Conservation (phyloP, 2,888 invertebrate genomes). For the Mechanitis mazaeus region DNA sequence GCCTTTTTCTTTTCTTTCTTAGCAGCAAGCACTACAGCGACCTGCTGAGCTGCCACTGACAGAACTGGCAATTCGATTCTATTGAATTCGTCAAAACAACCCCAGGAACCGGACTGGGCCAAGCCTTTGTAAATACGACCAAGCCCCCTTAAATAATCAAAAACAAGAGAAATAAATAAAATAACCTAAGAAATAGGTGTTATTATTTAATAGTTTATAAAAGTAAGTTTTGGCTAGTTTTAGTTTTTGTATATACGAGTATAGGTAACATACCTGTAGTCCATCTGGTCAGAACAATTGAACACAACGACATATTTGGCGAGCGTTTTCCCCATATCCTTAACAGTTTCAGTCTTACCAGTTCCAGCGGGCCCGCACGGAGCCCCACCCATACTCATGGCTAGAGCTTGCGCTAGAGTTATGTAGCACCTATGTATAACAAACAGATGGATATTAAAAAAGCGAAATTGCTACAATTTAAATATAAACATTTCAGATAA, state of each 20-base stretch:
- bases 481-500: neutral
- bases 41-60: conserved; percentile 95
- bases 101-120: conserved; percentile 97
- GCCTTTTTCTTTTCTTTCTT: conserved; percentile 95
- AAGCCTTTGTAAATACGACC: conserved; percentile 97
- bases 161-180: neutral
- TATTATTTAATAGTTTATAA: too few species aligned
- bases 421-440: conserved; percentile 89
- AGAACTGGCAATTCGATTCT: conserved; percentile 93
- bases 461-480: neutral
- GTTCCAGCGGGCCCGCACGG: conserved; percentile 99
- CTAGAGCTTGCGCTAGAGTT: conserved; percentile 95
- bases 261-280: conserved; percentile 80
- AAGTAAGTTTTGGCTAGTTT: too few species aligned
- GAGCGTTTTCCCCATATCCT: conserved; percentile 98
- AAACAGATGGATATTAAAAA: too few species aligned
- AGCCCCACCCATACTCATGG: conserved; percentile 97
- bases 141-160: conserved; percentile 79
- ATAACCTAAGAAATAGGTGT: too few species aligned
- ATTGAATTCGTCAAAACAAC: conserved; percentile 98
- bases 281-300: conserved; percentile 99
- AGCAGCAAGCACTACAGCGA: conserved; percentile 93
- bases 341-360: conserved; percentile 98
- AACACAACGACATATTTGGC: conserved; percentile 98
- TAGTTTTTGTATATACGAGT: neutral